Percentiles rank a stretch among this genome's conserved stretches.
Conservation (phyloP, 2,888 invertebrate species). For the Xestia rhomboidea region DNA sequence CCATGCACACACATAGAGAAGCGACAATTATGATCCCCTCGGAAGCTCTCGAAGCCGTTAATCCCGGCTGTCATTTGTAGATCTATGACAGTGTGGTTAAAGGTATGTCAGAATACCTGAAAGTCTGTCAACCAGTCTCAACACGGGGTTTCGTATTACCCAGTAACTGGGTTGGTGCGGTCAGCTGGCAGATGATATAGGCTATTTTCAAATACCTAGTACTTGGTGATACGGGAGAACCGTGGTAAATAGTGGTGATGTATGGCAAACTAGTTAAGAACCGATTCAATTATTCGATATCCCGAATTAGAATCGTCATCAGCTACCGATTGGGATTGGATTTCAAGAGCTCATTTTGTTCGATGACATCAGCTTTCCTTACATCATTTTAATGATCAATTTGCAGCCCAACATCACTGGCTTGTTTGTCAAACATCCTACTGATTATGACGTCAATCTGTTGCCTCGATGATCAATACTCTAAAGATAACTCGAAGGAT, state of each 20-base stretch:
- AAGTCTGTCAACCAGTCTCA: not conserved
- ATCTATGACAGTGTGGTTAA: not conserved
- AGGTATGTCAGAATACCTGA: not conserved
- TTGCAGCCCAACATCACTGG: conserved; percentile 25
- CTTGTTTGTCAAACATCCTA: conserved; percentile 43
- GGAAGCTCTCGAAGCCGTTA: not conserved
- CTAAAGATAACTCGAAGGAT: not conserved
- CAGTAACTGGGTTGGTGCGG: not conserved
- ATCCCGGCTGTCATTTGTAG: not conserved
- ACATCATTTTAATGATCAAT: conserved; percentile 42
- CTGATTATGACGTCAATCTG: conserved; percentile 25
- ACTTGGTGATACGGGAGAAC: not conserved
- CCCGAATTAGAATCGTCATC: conserved; percentile 22
- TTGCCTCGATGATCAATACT: conserved; percentile 14
- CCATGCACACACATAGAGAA: not conserved
- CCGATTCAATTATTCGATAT: not conserved
- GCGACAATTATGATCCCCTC: not conserved
- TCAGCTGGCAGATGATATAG: not conserved
- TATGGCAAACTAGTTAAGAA: not conserved
- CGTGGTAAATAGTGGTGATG: not conserved
- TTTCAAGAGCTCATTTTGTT: conserved; percentile 19
- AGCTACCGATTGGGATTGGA: conserved; percentile 2
- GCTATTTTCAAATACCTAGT: not conserved
- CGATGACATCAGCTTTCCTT: conserved; percentile 14
- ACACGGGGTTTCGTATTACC: not conserved